These are phyloP conservation scores for Pterocles gutturalis DNA, from an alignment of 2,113 vertebrate genomes.

Conservation along the genomic window DNA sequence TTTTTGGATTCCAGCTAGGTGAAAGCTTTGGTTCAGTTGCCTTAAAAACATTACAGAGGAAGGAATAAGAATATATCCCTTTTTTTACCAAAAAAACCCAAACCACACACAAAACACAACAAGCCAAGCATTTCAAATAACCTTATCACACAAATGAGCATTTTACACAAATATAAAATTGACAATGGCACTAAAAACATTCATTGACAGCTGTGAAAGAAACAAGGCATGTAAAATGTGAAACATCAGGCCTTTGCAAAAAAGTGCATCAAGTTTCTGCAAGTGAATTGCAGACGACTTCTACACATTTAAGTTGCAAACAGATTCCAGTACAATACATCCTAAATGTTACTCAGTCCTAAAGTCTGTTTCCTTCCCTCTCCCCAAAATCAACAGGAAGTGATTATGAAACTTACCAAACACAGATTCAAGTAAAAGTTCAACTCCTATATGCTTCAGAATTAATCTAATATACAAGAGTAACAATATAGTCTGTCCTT, in stretches of 20 bases:
- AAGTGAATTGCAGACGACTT: neutral
- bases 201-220: neutral
- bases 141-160: neutral
- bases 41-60: conserved; percentile 73
- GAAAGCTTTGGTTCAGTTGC: conserved; percentile 96
- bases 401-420: neutral
- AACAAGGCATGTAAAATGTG: neutral
- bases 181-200: neutral
- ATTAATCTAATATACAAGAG: neutral
- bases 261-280: neutral
- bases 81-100: neutral
- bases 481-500: neutral
- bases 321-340: neutral
- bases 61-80: neutral
- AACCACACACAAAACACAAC: neutral
- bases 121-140: neutral
- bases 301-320: neutral
- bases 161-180: neutral
- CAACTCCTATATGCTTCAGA: neutral
- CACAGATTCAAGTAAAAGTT: neutral
- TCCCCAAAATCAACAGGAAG: neutral
- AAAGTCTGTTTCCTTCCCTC: neutral
- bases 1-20: conserved; percentile 98
- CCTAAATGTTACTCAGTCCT: neutral
- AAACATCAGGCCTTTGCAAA: neutral